Evolutionary conservation across 2,113 vertebrate genomes (phyloP).

Genomic region (Pseudorectes ferrugineus): DNA sequence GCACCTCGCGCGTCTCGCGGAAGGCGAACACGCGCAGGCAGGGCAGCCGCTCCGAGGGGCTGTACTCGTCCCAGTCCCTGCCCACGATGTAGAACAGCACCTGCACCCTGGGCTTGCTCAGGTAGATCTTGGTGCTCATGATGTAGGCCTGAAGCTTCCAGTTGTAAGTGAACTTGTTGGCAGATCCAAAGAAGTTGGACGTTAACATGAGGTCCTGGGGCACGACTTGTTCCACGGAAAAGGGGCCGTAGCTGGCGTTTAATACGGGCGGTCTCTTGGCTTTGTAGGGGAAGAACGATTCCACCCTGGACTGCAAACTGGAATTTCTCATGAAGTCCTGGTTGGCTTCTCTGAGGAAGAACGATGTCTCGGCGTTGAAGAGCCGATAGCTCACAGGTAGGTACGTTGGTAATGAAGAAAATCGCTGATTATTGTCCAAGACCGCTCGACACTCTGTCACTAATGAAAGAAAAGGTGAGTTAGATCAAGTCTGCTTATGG

Average conservation of each 20-base stretch:
- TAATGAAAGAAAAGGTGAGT: slow-evolving; percentile 54
- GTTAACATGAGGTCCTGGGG: slow-evolving; percentile 80
- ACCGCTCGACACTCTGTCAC: slow-evolving; percentile 80
- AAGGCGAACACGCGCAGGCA: slow-evolving; percentile 91
- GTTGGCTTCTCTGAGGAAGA: slow-evolving; percentile 88
- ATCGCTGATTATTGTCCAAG: slow-evolving; percentile 78
- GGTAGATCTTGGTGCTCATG: slow-evolving; percentile 79
- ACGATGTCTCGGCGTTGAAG: slow-evolving; percentile 78
- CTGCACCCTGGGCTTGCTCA: slow-evolving; percentile 84
- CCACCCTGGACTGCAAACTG: slow-evolving; percentile 84
- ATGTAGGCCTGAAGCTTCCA: slow-evolving; percentile 89
- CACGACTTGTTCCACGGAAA: slow-evolving; percentile 79
- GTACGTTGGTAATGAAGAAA: slow-evolving; percentile 85
- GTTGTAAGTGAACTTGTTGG: slow-evolving; percentile 79
- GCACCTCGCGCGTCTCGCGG: slow-evolving; percentile 87
- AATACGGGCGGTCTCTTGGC: slow-evolving; percentile 78
- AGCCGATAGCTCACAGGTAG: slow-evolving; percentile 89
- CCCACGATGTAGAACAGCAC: slow-evolving; percentile 88
- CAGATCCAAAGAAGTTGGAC: slow-evolving; percentile 69
- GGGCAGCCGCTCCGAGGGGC: slow-evolving; percentile 77
- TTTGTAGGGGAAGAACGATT: slow-evolving; percentile 87
- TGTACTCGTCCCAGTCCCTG: slow-evolving; percentile 88
- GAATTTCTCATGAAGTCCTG: slow-evolving; percentile 88
- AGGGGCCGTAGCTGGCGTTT: slow-evolving; percentile 88
- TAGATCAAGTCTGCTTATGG: not conserved